A percentile compares a stretch with the other conserved stretches of the same genome.
Conservation (phyloP, 2,113 vertebrate genomes). For the Sphaerodactylus townsendi region DNA sequence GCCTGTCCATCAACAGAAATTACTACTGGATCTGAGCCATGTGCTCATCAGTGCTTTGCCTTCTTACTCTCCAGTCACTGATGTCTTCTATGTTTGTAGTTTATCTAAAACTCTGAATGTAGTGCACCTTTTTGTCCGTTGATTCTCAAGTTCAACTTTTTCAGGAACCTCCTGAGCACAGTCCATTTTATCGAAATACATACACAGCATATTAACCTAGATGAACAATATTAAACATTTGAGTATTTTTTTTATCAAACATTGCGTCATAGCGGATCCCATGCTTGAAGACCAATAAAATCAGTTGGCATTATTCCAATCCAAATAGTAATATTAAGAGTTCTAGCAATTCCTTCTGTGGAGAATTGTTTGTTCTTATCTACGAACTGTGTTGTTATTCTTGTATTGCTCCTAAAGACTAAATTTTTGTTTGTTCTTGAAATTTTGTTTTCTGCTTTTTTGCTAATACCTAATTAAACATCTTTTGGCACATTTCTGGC, state of each 20-base stretch:
- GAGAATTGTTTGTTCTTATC: background rate
- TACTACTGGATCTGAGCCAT: no score
- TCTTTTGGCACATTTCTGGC: background rate
- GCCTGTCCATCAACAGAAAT: no score
- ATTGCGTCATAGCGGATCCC: background rate
- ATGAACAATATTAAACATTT: background rate
- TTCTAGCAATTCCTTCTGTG: no score
- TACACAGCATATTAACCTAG: background rate
- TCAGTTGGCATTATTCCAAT: no score
- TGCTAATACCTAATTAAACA: background rate
- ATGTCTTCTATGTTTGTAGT: background rate
- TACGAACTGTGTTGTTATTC: background rate
- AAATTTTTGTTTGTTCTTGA: background rate
- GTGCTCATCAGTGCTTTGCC: background rate
- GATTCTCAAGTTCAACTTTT: background rate
- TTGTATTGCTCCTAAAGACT: background rate
- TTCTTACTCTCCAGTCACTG: background rate
- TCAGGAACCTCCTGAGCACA: background rate
- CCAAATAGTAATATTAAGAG: no score
- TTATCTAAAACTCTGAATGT: slow-evolving; percentile 7
- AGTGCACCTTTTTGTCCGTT: slow-evolving; percentile 27
- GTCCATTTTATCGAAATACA: background rate
- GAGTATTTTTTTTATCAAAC: background rate
- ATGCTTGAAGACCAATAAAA: background rate
- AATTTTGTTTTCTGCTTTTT: background rate